phyloP scores from a whole-genome alignment of 2,113 vertebrate species.

The Thamnaconus septentrionalis region DNA sequence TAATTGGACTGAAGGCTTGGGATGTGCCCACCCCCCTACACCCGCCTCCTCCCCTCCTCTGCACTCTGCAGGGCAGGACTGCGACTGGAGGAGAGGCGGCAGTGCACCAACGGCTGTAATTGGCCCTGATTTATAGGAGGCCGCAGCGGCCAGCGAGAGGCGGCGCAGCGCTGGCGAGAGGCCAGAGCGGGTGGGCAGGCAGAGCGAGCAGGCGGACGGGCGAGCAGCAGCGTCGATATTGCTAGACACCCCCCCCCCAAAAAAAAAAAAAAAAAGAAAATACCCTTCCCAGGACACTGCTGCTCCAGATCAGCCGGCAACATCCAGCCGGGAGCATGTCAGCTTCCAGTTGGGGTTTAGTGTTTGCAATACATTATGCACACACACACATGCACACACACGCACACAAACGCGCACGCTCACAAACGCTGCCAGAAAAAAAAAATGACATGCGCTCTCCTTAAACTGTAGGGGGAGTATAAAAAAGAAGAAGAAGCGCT shows the following conservation, averaged over 20 bases:
- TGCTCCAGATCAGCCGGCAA: no score
- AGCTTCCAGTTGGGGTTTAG: no score
- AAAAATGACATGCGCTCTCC: conserved; percentile 52
- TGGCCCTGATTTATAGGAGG: conserved; percentile 74
- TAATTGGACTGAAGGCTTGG: conserved; percentile 45
- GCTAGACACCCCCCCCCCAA: conserved; percentile 29
- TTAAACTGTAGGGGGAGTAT: conserved; percentile 56
- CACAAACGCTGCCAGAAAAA: conserved; percentile 43
- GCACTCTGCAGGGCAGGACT: conserved; percentile 49
- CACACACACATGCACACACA: neutral
- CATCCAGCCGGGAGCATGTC: no score
- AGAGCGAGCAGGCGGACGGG: no score
- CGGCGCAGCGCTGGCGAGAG: conserved; percentile 52
- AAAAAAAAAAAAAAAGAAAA: no score
- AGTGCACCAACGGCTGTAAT: conserved; percentile 61
- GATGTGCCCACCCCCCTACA: conserved; percentile 22
- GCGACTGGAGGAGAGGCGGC: conserved; percentile 49
- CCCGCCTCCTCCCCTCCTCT: conserved; percentile 30
- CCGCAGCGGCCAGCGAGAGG: conserved; percentile 53
- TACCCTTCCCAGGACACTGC: no score
- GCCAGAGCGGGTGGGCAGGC: conserved; percentile 46
- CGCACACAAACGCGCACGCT: neutral
- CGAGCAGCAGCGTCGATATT: no score
- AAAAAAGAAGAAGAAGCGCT: conserved; percentile 51
- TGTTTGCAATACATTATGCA: no score